Base-by-base conservation (phyloP, 2,113 vertebrate genomes). In the Ictalurus furcatus region DNA sequence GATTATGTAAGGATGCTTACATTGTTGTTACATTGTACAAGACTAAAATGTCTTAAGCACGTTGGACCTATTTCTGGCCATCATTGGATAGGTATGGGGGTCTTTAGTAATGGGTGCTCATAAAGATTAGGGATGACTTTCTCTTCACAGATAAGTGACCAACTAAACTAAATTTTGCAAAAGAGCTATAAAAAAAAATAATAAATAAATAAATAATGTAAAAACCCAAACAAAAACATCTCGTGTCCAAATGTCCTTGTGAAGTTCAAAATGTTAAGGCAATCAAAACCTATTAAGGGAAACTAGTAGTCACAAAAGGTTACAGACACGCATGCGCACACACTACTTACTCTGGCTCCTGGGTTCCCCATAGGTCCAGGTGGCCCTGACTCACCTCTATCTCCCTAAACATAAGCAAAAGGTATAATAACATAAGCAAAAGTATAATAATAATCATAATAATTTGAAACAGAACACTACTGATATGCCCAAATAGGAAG, bases 321-420 rank as follows among this genome's bases (percentile, higher is more conserved):
- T 67, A 73, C 54, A 28, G 37, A n/a, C 6, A 74, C 5, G 59
- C n/a, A 59, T 56, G 40, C 28, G 11, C 58, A 78, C 71, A 88
- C 17, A 88, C 0, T 58, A 93, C 97, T 96, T 95, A 99, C 98
- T 96, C 93, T 95, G 93, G 96, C 95, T 84, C 98, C 98, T 91
- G 94, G 96, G 88, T 95, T 95, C 28, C 98, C 98, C 63, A 95
- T 92, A 85, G 98, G 93, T 90, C 98, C 98, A 0, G 6, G 1
- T 48, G 96, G 97, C 83, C 98, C 98, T 88, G 87, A 89, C 88
- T 95, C 95, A 76, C 98, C 98, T 92, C 95, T 90, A 74, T 95
- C 94, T 92, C 98, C 98, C 98, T 99, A 91, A 85, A 90, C 14
- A 91, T 74, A 40, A 85, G 86, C 7, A 79, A 56, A 56, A 37